Evolutionary conservation across 2,113 vertebrate genomes (phyloP), one percentile per base, ranked within the genome.

Genomic region (Lutjanus erythropterus): DNA sequence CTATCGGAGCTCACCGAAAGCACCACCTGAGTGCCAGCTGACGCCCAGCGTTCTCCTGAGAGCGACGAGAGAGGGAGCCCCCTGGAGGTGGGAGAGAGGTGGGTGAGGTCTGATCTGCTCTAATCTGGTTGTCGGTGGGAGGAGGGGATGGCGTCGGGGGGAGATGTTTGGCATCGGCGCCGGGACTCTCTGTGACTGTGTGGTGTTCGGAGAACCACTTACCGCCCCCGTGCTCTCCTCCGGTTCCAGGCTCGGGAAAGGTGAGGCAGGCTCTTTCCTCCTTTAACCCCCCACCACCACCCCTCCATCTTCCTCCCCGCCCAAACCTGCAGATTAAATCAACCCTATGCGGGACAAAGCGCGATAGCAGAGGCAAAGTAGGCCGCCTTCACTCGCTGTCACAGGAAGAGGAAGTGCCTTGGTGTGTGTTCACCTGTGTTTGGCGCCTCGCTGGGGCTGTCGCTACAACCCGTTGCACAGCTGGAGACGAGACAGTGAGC

Each of bases 351-450:
- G 62, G 79, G 70, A 74, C 84, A 78, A 83, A 78, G 89, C 21
- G 70, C 31, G 75, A 85, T 68, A 86, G 71, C 71, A 37, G 56
- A 80, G 67, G 44, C 79, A 92, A 95, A 93, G 89, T 94, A 94
- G 94, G 95, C 86, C 93, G 86, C 79, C 58, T 86, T 86, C 50
- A 42, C 87, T 80, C 87, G 92, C 88, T 91, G 83, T 82, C 75
- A 90, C 83, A 93, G 91, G 93, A 92, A 91, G 86, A 88, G 91
- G 92, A 94, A 92, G 90, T 81, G 81, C 84, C 81, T 75, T 19
- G 55, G 82, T 53, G 79, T 52, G 67, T 56, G 81, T 83, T 87
- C 88, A 89, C 92, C 91, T 89, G 83, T 70, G 84, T 80, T 75
- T 58, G 74, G 47, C 25, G 83, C 71, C 84, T 83, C 68, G 75